Percentiles rank a stretch among this genome's conserved stretches.
Evolutionary conservation across 2,888 invertebrate species (phyloP).

Genomic region (Mellilla xanthometata): DNA sequence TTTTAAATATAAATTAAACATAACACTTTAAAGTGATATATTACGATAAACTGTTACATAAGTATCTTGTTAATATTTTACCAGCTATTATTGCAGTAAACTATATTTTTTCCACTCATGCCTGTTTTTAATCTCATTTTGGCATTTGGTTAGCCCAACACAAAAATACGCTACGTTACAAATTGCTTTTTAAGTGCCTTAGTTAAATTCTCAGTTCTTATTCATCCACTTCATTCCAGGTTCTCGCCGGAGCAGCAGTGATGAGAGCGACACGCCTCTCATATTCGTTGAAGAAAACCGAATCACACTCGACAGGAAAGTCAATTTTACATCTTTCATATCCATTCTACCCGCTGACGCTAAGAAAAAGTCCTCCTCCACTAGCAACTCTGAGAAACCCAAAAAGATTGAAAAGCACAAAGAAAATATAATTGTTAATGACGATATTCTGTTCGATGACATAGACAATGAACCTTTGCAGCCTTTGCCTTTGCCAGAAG

Average conservation of each 20-base stretch:
- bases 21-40: too few species aligned
- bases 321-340: slow-evolving; percentile 49
- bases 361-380: slow-evolving; percentile 16
- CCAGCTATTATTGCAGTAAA: too few species aligned
- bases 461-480: slow-evolving; percentile 20
- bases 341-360: slow-evolving; percentile 43
- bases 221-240: slow-evolving; percentile 23
- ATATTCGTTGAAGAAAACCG: slow-evolving; percentile 27
- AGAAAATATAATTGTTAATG: slow-evolving; percentile 13
- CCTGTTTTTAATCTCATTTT: too few species aligned
- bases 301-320: slow-evolving; percentile 41
- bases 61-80: too few species aligned
- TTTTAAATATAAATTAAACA: too few species aligned
- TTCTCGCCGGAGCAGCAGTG: slow-evolving; percentile 30
- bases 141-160: too few species aligned
- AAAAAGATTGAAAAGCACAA: slow-evolving; percentile 15
- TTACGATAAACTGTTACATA: too few species aligned
- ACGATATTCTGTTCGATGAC: slow-evolving; percentile 14
- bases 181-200: background rate
- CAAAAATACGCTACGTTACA: too few species aligned
- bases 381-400: slow-evolving; percentile 1
- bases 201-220: slow-evolving; percentile 10
- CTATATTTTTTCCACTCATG: too few species aligned
- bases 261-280: slow-evolving; percentile 26
- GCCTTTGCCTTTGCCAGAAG: slow-evolving; percentile 8